Evolutionary conservation across 2,888 invertebrate genomes (phyloP).

Genomic region (Tipula confusa): DNA sequence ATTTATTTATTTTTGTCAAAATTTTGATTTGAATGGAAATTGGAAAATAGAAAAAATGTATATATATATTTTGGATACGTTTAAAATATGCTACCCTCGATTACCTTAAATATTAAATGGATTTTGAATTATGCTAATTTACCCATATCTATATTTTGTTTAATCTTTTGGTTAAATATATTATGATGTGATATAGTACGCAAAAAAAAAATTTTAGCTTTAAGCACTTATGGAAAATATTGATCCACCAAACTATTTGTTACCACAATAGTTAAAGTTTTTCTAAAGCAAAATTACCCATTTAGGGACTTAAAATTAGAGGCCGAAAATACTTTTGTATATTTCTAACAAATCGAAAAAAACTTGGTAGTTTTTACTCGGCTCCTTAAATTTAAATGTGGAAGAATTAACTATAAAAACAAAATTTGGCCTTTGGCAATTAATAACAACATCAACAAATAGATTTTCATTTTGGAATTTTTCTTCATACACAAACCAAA

Average conservation of each 20-base stretch:
- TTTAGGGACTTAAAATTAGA: background rate
- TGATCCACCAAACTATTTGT: background rate
- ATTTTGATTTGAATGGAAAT: background rate
- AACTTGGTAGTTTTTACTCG: background rate
- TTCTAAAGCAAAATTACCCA: background rate
- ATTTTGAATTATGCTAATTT: background rate
- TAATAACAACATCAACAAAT: background rate
- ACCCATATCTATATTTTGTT: background rate
- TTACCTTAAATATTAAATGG: conserved; percentile 1
- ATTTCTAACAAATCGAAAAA: background rate
- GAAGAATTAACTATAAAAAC: background rate
- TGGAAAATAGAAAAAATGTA: background rate
- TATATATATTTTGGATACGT: background rate
- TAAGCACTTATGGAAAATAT: background rate
- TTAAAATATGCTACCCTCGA: background rate
- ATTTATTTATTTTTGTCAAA: background rate
- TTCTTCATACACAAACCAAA: background rate
- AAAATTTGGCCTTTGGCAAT: background rate
- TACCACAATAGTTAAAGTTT: background rate
- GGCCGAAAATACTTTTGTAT: background rate
- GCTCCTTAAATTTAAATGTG: background rate
- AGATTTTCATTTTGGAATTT: background rate
- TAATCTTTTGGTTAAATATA: background rate
- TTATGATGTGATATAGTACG: too few species aligned
- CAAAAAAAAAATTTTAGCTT: background rate